phyloP scores from a whole-genome alignment of 2,888 invertebrate genomes.

The Thyatira batis region DNA sequence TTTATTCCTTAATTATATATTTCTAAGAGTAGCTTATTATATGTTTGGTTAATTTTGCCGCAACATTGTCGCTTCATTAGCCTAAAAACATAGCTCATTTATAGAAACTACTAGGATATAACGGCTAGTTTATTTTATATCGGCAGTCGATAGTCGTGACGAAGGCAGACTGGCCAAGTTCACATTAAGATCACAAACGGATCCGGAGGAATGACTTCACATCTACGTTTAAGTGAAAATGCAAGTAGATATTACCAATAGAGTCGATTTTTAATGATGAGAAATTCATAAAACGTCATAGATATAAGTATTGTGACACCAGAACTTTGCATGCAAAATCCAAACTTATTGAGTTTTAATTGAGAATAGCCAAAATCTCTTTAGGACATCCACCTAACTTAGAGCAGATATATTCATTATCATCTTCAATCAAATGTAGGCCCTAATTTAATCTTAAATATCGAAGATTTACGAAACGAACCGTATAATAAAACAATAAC shows the following conservation, averaged over 20 bases:
- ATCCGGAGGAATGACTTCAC: neutral
- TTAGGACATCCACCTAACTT: no score
- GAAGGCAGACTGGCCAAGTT: neutral
- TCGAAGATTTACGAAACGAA: neutral
- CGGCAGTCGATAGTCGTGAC: neutral
- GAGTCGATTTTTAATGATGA: no score
- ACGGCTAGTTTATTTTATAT: neutral
- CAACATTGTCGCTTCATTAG: neutral
- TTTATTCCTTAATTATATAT: no score
- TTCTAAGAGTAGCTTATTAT: no score
- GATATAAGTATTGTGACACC: no score
- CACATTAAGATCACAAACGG: neutral
- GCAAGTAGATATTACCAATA: neutral
- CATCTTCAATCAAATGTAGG: neutral
- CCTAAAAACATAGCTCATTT: neutral
- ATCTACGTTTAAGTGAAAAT: neutral
- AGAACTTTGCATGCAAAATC: no score
- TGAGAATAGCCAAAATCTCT: no score
- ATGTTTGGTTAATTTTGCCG: no score
- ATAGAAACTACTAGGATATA: neutral
- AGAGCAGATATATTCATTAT: no score
- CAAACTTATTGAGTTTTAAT: no score
- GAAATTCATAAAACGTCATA: no score
- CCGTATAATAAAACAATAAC: neutral
- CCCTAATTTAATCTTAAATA: neutral